Percentiles rank a stretch among this genome's conserved stretches.
phyloP scores from a whole-genome alignment of 2,797 vertebrate genomes.

The Heteromormyrus szaboi region DNA sequence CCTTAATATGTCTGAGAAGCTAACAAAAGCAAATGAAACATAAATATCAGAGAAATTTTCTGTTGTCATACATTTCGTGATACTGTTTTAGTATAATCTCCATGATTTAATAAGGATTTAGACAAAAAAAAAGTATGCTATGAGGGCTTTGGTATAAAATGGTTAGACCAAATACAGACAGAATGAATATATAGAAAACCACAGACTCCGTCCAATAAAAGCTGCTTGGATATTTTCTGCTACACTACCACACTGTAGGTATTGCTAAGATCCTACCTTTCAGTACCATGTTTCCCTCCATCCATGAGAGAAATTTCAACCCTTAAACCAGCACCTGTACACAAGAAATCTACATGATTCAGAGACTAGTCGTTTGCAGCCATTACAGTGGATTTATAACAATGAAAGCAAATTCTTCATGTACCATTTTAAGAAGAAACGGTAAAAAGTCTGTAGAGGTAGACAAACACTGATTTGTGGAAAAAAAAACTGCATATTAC shows the following conservation, averaged over 20 bases:
- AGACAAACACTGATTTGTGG: too few relatives aligned
- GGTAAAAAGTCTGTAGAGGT: not conserved
- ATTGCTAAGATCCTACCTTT: not conserved
- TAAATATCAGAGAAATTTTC: not conserved
- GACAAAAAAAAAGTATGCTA: not conserved
- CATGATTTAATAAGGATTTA: not conserved
- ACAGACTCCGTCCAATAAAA: not conserved
- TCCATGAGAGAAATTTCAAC: not conserved
- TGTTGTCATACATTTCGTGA: not conserved
- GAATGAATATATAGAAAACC: not conserved
- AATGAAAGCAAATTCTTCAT: not conserved
- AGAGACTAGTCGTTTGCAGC: not conserved
- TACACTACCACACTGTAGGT: not conserved
- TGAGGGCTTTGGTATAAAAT: not conserved
- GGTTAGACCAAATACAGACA: not conserved
- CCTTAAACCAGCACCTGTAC: not conserved
- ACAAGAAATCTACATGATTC: not conserved
- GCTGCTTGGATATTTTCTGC: not conserved
- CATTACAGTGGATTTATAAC: not conserved
- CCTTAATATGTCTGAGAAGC: not conserved
- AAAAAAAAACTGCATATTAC: too few relatives aligned
- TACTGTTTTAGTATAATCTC: not conserved
- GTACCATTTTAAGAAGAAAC: not conserved
- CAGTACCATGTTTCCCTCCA: not conserved
- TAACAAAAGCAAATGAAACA: not conserved